phyloP scores from a whole-genome alignment of 2,113 vertebrate species.

The Parus major region DNA sequence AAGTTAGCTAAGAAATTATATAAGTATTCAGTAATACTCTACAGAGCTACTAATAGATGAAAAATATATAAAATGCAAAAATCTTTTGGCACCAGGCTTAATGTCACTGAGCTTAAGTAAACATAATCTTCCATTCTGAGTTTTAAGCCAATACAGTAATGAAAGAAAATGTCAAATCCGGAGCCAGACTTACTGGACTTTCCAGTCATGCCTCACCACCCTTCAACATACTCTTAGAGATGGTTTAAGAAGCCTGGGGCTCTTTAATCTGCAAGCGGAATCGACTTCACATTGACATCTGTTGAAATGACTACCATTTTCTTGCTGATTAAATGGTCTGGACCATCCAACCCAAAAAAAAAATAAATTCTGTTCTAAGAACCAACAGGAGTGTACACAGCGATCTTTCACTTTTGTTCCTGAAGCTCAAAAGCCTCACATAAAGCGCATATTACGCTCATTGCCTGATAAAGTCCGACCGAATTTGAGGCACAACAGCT shows the following conservation, averaged over 20 bases:
- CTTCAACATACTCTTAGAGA: not conserved
- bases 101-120: not conserved
- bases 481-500: not conserved
- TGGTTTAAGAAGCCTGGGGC: not conserved
- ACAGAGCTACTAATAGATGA: not conserved
- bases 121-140: not conserved
- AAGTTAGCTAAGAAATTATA: not conserved
- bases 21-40: not conserved
- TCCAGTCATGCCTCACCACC: slow-evolving; percentile 21
- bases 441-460: accelerated
- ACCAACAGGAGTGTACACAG: accelerated
- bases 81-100: not conserved
- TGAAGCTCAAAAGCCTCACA: not conserved
- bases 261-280: not conserved
- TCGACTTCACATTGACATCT: not conserved
- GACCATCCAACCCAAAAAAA: not conserved
- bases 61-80: not conserved
- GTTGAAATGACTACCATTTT: not conserved
- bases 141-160: not conserved
- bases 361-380: not conserved
- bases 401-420: not conserved
- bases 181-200: slow-evolving; percentile 45
- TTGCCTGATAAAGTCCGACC: not conserved
- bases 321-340: not conserved
- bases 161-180: not conserved